Percentiles rank a stretch among this genome's conserved stretches.
Conservation (phyloP, 2,113 vertebrate species). For the Chinchilla lanigera region DNA sequence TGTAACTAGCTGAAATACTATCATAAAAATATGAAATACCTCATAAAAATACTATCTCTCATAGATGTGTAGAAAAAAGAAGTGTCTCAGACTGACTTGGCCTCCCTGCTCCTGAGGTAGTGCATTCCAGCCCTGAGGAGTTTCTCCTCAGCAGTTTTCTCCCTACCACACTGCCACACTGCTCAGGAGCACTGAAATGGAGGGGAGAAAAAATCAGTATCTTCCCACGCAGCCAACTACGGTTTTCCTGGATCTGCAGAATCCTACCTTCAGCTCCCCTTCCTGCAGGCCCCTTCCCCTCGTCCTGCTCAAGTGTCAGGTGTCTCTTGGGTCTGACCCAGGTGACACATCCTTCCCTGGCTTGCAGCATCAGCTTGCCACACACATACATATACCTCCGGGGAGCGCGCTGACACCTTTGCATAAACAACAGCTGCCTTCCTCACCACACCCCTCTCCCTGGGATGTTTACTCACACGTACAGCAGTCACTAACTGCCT, state of each 20-base stretch:
- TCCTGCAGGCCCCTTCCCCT: background rate
- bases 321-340: background rate
- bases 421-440: background rate
- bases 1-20: background rate
- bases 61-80: background rate
- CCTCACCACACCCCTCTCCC: background rate
- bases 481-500: background rate
- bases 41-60: background rate
- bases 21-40: too few relatives aligned
- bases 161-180: background rate
- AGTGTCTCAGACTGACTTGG: background rate
- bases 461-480: background rate
- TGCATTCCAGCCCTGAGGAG: rapidly evolving
- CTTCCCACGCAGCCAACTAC: background rate
- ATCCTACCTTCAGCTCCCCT: rapidly evolving
- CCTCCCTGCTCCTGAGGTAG: background rate
- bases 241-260: background rate
- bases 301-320: rapidly evolving
- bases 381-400: rapidly evolving
- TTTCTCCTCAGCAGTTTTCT: background rate
- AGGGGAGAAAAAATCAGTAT: background rate
- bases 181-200: background rate
- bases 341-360: background rate
- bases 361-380: background rate
- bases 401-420: background rate